Evolutionary conservation across 2,113 vertebrate species (phyloP).

Genomic region (Heteronetta atricapilla): DNA sequence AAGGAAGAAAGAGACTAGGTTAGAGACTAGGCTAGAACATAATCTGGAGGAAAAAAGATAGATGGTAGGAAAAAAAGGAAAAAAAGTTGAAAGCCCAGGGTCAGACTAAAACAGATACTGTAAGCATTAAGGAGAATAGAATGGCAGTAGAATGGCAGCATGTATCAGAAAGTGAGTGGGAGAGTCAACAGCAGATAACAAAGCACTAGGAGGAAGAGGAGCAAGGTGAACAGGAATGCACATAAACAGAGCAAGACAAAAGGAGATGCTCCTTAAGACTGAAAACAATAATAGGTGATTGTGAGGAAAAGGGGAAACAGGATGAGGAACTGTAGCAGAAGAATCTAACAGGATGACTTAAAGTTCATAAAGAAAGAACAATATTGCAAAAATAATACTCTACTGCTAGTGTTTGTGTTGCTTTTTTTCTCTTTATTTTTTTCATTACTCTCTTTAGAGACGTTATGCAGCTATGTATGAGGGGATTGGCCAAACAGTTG

Average conservation of each 20-base stretch:
- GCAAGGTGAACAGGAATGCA: neutral
- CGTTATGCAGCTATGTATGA: neutral
- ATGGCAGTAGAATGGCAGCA: neutral
- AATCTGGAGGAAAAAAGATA: neutral
- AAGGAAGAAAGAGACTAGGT: neutral
- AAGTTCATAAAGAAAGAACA: neutral
- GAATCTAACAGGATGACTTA: neutral
- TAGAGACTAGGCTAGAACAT: neutral
- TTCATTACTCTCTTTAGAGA: neutral
- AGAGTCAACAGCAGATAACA: neutral
- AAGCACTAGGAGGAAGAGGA: neutral
- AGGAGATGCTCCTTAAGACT: neutral
- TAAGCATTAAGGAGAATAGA: neutral
- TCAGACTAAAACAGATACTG: neutral
- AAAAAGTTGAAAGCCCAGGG: neutral
- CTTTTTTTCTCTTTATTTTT: neutral
- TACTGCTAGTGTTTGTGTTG: neutral
- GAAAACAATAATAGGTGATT: neutral
- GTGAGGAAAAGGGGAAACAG: neutral
- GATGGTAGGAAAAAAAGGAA: rapidly evolving
- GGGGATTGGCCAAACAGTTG: neutral
- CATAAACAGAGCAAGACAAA: neutral
- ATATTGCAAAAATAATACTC: neutral
- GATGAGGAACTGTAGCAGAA: neutral
- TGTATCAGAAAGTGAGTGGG: neutral